Evolutionary conservation across 2,797 vertebrate genomes (phyloP).

Genomic region (Philypnodon macrostomus): DNA sequence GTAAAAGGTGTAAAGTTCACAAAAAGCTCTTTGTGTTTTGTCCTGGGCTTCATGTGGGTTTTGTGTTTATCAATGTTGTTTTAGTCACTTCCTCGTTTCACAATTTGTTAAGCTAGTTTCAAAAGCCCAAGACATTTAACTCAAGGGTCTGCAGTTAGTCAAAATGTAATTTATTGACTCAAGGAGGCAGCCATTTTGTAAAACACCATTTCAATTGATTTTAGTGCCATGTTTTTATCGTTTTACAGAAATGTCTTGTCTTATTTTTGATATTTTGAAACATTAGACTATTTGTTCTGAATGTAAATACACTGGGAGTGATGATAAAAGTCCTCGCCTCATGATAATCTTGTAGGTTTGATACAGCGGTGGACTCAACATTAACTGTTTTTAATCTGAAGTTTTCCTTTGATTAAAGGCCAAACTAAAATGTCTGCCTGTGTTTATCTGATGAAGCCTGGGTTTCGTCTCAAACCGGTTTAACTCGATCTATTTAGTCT

Average conservation of each 20-base stretch:
- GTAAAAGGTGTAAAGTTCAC: too few relatives aligned
- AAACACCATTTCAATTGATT: conserved; percentile 5
- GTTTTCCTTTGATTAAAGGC: conserved; percentile 1
- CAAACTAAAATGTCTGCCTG: background rate
- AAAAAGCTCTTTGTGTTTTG: too few relatives aligned
- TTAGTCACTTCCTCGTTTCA: background rate
- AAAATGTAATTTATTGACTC: too few relatives aligned
- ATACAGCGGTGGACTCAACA: background rate
- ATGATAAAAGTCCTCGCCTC: background rate
- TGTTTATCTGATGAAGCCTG: background rate
- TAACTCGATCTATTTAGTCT: too few relatives aligned
- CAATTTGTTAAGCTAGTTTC: background rate
- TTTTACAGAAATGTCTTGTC: background rate
- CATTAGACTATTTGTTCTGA: background rate
- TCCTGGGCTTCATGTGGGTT: too few relatives aligned
- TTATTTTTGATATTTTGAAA: background rate
- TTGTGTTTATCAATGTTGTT: background rate
- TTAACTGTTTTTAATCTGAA: background rate
- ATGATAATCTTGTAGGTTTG: conserved; percentile 1
- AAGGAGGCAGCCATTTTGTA: background rate
- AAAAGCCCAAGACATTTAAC: too few relatives aligned
- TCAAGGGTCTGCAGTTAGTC: too few relatives aligned
- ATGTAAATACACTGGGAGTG: conserved; percentile 1
- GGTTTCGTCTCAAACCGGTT: too few relatives aligned
- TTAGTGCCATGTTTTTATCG: conserved; percentile 2